Conservation (phyloP, 2,888 invertebrate species). For the Listrodromus nycthemerus region DNA sequence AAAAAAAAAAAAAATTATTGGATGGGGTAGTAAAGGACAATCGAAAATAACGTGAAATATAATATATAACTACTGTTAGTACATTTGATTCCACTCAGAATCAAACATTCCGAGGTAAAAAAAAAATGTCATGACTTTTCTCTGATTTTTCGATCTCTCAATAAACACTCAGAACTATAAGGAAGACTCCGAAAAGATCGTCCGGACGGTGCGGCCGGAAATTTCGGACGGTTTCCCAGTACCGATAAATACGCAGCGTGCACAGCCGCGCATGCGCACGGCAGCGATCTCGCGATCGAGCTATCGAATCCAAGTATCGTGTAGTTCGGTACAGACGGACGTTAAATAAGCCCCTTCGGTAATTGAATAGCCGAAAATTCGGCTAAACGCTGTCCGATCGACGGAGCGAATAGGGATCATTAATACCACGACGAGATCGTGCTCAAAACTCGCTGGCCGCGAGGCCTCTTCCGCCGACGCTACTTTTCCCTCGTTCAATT, state of each 20-base stretch:
- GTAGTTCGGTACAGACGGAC: neutral
- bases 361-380: slow-evolving; percentile 69
- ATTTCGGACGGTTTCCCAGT: slow-evolving; percentile 38
- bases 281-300: slow-evolving; percentile 34
- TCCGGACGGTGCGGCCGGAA: neutral
- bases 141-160: too few relatives aligned
- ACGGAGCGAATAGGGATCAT: slow-evolving; percentile 9
- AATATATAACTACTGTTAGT: too few relatives aligned
- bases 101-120: too few relatives aligned
- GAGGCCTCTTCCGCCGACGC: slow-evolving; percentile 27
- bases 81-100: neutral
- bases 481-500: slow-evolving; percentile 26
- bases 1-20: neutral
- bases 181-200: slow-evolving; percentile 6
- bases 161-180: too few relatives aligned
- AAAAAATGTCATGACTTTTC: too few relatives aligned
- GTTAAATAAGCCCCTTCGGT: slow-evolving; percentile 57
- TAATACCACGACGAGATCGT: slow-evolving; percentile 38
- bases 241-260: slow-evolving; percentile 10
- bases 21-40: too few relatives aligned
- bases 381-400: slow-evolving; percentile 37
- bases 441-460: slow-evolving; percentile 53
- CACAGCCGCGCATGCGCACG: neutral
- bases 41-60: too few relatives aligned
- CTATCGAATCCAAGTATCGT: slow-evolving; percentile 36